phyloP scores from a whole-genome alignment of 2,888 invertebrate genomes.

The Sphaerophoria rueppellii region DNA sequence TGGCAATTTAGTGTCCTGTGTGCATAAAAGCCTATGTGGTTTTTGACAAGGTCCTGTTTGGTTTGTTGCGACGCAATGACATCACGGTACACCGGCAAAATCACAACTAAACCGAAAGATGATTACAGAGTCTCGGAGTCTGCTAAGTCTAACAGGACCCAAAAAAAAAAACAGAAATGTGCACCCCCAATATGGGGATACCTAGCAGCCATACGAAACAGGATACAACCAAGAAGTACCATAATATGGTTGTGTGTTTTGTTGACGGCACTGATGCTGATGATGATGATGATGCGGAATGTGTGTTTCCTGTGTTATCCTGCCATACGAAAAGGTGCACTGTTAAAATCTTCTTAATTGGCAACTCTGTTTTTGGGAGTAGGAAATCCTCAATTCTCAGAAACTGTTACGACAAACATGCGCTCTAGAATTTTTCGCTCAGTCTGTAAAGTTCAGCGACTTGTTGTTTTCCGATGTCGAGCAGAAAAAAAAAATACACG shows the following conservation, averaged over 20 bases:
- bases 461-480: neutral
- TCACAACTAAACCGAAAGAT: constrained; percentile 69
- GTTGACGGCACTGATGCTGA: constrained; percentile 46
- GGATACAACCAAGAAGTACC: constrained; percentile 47
- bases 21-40: neutral
- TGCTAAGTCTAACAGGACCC: constrained; percentile 40
- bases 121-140: constrained; percentile 70
- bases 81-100: constrained; percentile 72
- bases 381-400: constrained; percentile 44
- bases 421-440: constrained; percentile 34
- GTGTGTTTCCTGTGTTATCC: constrained; percentile 49
- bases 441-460: constrained; percentile 22
- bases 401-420: constrained; percentile 27
- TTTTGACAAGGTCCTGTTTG: constrained; percentile 19
- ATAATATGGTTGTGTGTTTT: constrained; percentile 26
- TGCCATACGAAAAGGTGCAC: constrained; percentile 41
- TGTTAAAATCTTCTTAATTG: constrained; percentile 27
- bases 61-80: constrained; percentile 63
- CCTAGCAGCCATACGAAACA: constrained; percentile 39
- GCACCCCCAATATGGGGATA: constrained; percentile 45
- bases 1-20: neutral
- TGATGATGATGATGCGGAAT: constrained; percentile 64
- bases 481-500: neutral
- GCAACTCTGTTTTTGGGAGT: constrained; percentile 43
- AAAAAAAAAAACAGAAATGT: neutral